These are phyloP conservation scores for Daphoenositta chrysoptera DNA, from an alignment of 2,113 vertebrate species.

Conservation along the genomic window DNA sequence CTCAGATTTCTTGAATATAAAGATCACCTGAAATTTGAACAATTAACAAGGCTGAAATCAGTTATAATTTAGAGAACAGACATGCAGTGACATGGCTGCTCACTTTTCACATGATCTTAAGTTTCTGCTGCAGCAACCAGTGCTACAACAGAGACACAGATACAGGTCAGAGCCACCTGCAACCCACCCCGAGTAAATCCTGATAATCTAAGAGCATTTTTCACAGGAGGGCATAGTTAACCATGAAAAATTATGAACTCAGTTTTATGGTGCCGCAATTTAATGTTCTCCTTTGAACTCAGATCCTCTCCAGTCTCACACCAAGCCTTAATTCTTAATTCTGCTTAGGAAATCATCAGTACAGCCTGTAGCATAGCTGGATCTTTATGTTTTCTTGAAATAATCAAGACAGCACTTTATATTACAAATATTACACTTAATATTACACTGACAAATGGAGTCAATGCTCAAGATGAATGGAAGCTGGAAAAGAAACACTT, in stretches of 20 bases:
- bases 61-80: background rate
- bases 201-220: background rate
- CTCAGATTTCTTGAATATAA: background rate
- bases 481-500: background rate
- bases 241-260: background rate
- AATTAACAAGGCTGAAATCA: background rate
- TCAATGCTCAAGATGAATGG: background rate
- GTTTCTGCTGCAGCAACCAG: background rate
- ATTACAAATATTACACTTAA: background rate
- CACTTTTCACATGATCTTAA: background rate
- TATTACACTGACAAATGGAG: background rate
- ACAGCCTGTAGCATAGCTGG: background rate
- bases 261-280: background rate
- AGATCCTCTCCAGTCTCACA: background rate
- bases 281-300: background rate
- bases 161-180: background rate
- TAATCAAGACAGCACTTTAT: background rate
- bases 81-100: background rate
- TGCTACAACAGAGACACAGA: background rate
- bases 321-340: background rate
- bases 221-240: background rate
- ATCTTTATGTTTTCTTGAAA: background rate
- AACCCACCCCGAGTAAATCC: background rate
- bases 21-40: background rate
- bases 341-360: background rate